A percentile compares a stretch with the other conserved stretches of the same genome.
These are phyloP conservation scores for Chamaetylas fuelleborni DNA, from an alignment of 2,113 vertebrate genomes.

Conservation along the genomic window DNA sequence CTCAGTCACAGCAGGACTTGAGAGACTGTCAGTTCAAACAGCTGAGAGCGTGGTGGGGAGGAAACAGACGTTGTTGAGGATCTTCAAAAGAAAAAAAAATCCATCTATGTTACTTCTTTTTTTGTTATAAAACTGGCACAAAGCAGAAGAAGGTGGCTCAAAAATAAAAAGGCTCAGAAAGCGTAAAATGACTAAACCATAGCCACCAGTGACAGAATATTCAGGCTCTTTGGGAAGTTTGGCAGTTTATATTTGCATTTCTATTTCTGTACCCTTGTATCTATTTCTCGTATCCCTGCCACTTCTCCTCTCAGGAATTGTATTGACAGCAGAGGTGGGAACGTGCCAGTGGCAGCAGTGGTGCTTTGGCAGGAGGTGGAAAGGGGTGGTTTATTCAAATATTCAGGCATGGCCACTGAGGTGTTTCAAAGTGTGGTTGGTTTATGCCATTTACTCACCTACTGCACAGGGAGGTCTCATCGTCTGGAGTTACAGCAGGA, in stretches of 20 bases:
- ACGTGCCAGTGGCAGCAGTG: fast-evolving
- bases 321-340: neutral
- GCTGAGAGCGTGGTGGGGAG: neutral
- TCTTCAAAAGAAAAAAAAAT: neutral
- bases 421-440: neutral
- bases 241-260: neutral
- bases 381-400: neutral
- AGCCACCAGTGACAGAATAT: neutral
- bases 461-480: neutral
- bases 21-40: neutral
- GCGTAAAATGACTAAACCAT: neutral
- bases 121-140: neutral
- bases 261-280: neutral
- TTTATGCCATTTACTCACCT: neutral
- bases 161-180: neutral
- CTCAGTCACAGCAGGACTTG: neutral
- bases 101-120: neutral
- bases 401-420: neutral
- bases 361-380: neutral
- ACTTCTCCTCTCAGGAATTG: neutral
- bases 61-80: neutral
- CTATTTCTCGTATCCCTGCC: neutral
- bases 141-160: neutral
- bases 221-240: neutral
- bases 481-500: neutral